Base-by-base conservation (phyloP, 1,140 invertebrate genomes). In the Ylistrum balloti region DNA sequence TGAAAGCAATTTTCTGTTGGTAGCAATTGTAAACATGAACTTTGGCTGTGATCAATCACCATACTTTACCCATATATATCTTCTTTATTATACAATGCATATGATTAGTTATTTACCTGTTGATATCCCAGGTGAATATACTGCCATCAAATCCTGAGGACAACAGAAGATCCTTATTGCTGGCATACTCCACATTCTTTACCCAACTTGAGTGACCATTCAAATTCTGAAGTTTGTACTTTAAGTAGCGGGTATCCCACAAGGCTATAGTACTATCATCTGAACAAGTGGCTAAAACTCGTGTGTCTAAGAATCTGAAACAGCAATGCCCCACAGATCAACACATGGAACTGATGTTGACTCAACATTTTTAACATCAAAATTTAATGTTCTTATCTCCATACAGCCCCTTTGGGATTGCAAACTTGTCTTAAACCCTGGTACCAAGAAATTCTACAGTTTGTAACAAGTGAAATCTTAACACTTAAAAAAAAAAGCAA, bases 91-190 rank as follows among this genome's bases (percentile, higher is more conserved):
- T 41, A 0, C 10, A 17, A 34, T 33, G 33, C 28, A 33, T 15
- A 85, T 13, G 15, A 11, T 7, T 85, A 35, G 20, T 33, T 28
- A 35, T 91, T 95, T 97, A 98, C 95, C 97, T 98, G 96, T 99
- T 99, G 33, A 99, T 98, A 95, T 99, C 98, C 99, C 99, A 99
- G 1, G 98, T 98, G 94, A 98, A 98, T 95, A 99, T 98, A 93
- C 98, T 98, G 22, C 98, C 98, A 96, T 99, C 98, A 96, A 99
- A 98, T 10, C 98, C 98, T 45, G 98, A 99, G 3, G 98, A 99
- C 2, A 99, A 97, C 33, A 99, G 97, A 7, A 98, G 96, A 89
- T 98, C 98, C 94, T 98, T 98, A 93, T 97, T 97, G n/a, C 97
- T 97, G 86, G 98, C 98, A 95, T 98, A 99, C 95, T 99, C 98